Evolutionary conservation across 2,797 vertebrate species (phyloP).

Genomic region (Trachops cirrhosus): DNA sequence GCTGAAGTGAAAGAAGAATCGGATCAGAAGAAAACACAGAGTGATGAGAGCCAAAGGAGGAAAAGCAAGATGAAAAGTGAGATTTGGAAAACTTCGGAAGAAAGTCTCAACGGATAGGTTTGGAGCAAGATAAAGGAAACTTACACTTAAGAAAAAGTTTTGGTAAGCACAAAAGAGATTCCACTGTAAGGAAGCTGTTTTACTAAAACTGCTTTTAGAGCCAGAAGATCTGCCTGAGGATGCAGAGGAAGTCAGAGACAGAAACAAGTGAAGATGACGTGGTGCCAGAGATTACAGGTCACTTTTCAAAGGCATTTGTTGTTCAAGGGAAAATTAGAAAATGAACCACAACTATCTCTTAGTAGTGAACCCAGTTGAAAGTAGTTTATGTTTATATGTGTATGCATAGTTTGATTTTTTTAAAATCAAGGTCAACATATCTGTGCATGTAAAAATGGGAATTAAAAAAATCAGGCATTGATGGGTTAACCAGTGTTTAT

Average conservation of each 20-base stretch:
- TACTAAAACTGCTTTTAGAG: background rate
- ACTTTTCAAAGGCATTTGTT: background rate
- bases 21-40: background rate
- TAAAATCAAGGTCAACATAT: background rate
- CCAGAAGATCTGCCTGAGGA: background rate
- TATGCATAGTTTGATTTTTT: background rate
- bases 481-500: background rate
- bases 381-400: background rate
- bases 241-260: background rate
- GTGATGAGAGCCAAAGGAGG: background rate
- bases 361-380: background rate
- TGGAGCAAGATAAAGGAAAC: background rate
- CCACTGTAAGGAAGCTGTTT: background rate
- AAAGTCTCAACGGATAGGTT: background rate
- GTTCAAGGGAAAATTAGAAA: background rate
- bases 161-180: background rate
- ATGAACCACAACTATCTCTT: background rate
- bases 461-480: background rate
- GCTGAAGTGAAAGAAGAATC: background rate
- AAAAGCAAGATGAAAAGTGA: background rate
- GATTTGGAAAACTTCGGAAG: background rate
- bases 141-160: background rate
- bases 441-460: background rate
- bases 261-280: background rate
- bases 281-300: background rate